A percentile compares a stretch with the other conserved stretches of the same genome.
These are phyloP conservation scores for Myiothlypis coronata DNA, from an alignment of 2,797 vertebrate genomes.

Conservation along the genomic window DNA sequence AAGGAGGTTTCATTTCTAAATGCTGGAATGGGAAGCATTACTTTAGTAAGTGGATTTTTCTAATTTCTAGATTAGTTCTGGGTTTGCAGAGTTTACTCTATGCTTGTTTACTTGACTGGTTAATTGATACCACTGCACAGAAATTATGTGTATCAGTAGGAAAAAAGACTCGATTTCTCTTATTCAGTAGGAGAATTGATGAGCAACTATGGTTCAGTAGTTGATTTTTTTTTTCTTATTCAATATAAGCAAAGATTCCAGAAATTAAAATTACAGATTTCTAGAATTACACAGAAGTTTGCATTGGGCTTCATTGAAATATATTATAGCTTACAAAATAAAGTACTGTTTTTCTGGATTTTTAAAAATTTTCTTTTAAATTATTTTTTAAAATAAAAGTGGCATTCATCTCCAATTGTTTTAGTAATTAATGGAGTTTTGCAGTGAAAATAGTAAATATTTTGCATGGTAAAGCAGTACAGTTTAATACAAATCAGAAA, in stretches of 20 bases:
- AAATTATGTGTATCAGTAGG: neutral
- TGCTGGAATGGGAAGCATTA: constrained; percentile 13
- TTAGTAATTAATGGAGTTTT: neutral
- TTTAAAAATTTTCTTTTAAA: neutral
- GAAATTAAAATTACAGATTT: neutral
- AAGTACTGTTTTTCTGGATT: neutral
- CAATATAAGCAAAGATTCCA: neutral
- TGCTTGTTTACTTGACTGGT: neutral
- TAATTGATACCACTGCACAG: neutral
- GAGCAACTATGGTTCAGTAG: neutral
- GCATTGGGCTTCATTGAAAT: neutral
- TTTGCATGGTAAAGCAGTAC: neutral
- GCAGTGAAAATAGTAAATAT: neutral
- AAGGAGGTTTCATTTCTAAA: constrained; percentile 1
- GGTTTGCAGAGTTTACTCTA: neutral
- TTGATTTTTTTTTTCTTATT: neutral
- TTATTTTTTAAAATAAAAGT: neutral
- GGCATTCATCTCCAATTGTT: neutral
- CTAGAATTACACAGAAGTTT: neutral
- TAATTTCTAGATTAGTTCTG: constrained; percentile 59
- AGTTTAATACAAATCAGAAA: neutral
- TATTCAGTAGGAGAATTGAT: neutral
- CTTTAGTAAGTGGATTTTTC: constrained; percentile 49
- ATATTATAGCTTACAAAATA: neutral
- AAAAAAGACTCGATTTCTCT: neutral